phyloP scores from a whole-genome alignment of 2,888 invertebrate genomes.

The Ischnus inquisitorius region DNA sequence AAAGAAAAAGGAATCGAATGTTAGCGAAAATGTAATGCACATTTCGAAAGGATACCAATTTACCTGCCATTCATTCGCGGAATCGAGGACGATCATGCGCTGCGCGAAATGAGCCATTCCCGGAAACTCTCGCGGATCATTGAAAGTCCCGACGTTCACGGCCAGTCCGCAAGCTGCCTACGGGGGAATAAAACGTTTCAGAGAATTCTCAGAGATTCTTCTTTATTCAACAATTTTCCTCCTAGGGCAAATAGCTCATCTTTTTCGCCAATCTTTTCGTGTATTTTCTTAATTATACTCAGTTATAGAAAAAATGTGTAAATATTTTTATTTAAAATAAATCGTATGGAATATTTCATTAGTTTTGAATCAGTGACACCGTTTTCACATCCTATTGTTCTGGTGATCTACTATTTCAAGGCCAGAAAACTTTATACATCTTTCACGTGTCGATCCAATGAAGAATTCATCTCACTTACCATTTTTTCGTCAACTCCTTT shows the following conservation, averaged over 20 bases:
- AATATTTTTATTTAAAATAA: too few relatives aligned
- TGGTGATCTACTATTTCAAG: too few relatives aligned
- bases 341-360: too few relatives aligned
- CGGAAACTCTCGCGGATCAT: constrained; percentile 91
- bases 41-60: constrained; percentile 64
- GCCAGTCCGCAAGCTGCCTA: constrained; percentile 91
- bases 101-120: constrained; percentile 95
- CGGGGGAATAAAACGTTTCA: constrained; percentile 62
- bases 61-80: constrained; percentile 94
- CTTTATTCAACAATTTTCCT: neutral
- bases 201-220: neutral
- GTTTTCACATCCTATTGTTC: too few relatives aligned
- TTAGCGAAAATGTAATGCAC: neutral
- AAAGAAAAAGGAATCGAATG: neutral
- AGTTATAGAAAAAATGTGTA: too few relatives aligned
- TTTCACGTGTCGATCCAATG: neutral
- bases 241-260: neutral
- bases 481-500: constrained; percentile 78
- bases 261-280: too few relatives aligned
- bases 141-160: constrained; percentile 92
- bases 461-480: constrained; percentile 68
- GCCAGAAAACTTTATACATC: too few relatives aligned
- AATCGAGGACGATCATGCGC: constrained; percentile 97
- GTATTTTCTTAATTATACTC: too few relatives aligned
- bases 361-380: too few relatives aligned